Base-by-base conservation (phyloP, 2,888 invertebrate species). In the Temnothorax unifasciatus region DNA sequence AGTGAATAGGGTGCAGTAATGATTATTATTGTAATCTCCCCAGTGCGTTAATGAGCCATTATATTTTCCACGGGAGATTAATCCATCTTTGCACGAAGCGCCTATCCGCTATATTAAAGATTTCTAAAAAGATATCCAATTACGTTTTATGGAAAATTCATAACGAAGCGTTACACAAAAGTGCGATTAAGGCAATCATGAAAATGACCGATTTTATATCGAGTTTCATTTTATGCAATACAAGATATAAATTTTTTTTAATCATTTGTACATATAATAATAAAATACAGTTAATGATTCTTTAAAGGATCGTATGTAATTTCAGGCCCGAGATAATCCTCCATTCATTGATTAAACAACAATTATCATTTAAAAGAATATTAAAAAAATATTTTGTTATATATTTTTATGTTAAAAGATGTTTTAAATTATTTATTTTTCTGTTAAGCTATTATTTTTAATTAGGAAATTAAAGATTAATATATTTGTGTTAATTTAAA, bases 21-120 rank as follows among this genome's bases (percentile, higher is more conserved):
- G 38, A 76, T 71, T 86, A 75, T 64, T 86, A 75, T 64, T 47
- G 61, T 71, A 57, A 86, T 74, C 34, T 44, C 21, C 47, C 47
- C n/a, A 38, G 73, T 61, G 57, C 77, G 74, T 82, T 86, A 86
- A 86, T 73, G 77, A 86, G 66, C 50, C 66, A 83, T 85, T 83
- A 85, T 69, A 82, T 76, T 74, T 77, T 74, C 41, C 73, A 82
- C 79, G 79, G 82, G 25, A 85, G 77, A 85, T 84, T 86, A 86
- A 86, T 81, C 44, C 54, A 68, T 47, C 54, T 77, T 83, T 66
- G 50, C 63, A 69, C 52, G 47, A 82, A 64, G 61, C 52, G 34
- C 44, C 9, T 77, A 68, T 59, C 25, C 11, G 41, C 15, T 21
- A 25, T 34, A 47, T 59, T 21, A 61, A 73, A 47, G 44, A 74